Percentiles rank a stretch among this genome's conserved stretches.
These are phyloP conservation scores for Ochlodes sylvanus DNA, from an alignment of 2,888 invertebrate species.

Conservation along the genomic window DNA sequence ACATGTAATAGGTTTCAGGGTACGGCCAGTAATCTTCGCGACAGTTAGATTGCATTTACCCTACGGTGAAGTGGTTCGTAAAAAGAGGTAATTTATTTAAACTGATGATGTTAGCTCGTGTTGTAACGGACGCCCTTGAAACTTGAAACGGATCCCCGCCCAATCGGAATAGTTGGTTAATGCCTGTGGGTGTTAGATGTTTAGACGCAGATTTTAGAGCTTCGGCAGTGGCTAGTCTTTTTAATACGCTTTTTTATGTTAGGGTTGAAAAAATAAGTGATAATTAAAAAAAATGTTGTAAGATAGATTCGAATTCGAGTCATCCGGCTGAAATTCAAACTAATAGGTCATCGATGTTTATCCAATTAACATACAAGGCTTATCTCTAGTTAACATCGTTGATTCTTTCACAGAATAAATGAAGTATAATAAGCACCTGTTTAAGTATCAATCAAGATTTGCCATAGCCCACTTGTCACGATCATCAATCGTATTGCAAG, in stretches of 20 bases:
- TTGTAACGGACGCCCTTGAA: conserved; percentile 45
- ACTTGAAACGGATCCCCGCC: conserved; percentile 44
- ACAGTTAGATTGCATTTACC: conserved; percentile 70
- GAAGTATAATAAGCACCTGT: conserved; percentile 16
- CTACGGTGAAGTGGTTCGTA: conserved; percentile 41
- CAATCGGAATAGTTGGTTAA: conserved; percentile 5
- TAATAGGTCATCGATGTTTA: too few species aligned
- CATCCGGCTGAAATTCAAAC: too few species aligned
- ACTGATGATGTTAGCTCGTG: conserved; percentile 33
- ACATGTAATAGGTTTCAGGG: conserved; percentile 65
- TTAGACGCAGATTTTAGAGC: not conserved
- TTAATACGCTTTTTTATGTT: too few species aligned
- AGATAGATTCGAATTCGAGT: too few species aligned
- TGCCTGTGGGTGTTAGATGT: not conserved
- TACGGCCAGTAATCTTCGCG: conserved; percentile 58
- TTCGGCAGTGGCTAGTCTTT: too few species aligned
- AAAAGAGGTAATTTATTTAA: conserved; percentile 40
- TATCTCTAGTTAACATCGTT: too few species aligned
- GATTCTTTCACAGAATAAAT: not conserved
- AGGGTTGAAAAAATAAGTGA: too few species aligned
- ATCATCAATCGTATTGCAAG: conserved; percentile 23
- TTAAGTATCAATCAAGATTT: conserved; percentile 12
- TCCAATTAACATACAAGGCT: too few species aligned
- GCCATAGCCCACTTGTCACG: conserved; percentile 5
- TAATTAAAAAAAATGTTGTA: too few species aligned